Conservation (phyloP, 2,888 invertebrate species). For the Heteromurus nitidus region DNA sequence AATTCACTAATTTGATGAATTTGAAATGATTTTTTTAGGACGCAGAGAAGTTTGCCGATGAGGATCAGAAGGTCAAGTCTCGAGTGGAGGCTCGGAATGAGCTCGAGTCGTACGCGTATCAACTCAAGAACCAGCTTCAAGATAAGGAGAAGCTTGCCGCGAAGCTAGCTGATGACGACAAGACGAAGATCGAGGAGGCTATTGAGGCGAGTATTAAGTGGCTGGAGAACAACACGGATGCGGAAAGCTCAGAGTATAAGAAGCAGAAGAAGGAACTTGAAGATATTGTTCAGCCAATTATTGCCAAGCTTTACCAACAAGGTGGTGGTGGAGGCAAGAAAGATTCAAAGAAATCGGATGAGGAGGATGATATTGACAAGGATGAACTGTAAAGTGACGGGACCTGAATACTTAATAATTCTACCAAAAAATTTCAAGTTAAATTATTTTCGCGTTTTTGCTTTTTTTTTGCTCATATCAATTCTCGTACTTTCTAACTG, state of each 20-base stretch:
- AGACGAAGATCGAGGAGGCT: constrained; percentile 78
- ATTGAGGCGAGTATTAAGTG: constrained; percentile 98
- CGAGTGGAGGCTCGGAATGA: constrained; percentile 97
- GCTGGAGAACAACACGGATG: constrained; percentile 96
- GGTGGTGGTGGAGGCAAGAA: constrained; percentile 90
- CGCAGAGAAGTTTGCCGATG: constrained; percentile 98
- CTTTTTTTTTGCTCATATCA: too few species aligned
- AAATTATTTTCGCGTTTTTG: too few species aligned
- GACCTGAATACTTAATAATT: too few species aligned
- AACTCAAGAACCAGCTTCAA: constrained; percentile 95
- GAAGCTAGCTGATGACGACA: constrained; percentile 75
- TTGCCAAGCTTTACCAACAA: constrained; percentile 90
- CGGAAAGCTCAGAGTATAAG: constrained; percentile 93
- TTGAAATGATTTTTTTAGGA: constrained; percentile 81
- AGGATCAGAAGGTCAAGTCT: constrained; percentile 97
- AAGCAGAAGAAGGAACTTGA: constrained; percentile 96
- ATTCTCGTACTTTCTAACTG: too few species aligned
- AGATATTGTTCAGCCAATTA: constrained; percentile 96
- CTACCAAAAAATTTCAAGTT: too few species aligned
- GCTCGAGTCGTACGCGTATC: constrained; percentile 97
- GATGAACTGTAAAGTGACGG: too few species aligned
- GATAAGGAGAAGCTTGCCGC: constrained; percentile 85
- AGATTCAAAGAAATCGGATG: too few species aligned
- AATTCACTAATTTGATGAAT: neutral
- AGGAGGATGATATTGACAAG: too few species aligned